Percentiles rank a stretch among this genome's conserved stretches.
phyloP scores from a whole-genome alignment of 2,113 vertebrate species.

The Sterrhoptilus dennistouni region DNA sequence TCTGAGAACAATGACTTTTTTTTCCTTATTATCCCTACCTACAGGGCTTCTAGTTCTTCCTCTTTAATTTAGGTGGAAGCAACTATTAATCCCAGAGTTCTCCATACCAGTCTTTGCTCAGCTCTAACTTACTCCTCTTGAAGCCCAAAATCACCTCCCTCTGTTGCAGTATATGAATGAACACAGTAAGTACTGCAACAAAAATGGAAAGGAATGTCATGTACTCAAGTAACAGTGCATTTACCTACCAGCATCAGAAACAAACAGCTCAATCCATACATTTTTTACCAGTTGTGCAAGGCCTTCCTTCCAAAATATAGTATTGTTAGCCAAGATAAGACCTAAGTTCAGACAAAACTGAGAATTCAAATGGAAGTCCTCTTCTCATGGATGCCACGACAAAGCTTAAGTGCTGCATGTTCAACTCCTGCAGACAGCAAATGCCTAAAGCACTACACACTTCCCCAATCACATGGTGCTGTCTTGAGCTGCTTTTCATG shows the following conservation, averaged over 20 bases:
- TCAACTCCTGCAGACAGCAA: not conserved
- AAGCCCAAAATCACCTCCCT: constrained; percentile 8
- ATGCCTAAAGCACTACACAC: not conserved
- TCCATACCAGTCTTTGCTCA: not conserved
- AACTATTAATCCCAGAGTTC: not conserved
- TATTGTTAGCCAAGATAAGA: not conserved
- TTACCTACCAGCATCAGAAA: not conserved
- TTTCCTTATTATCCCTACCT: not conserved
- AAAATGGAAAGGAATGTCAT: not conserved
- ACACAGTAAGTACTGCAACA: constrained; percentile 4
- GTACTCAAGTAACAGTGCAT: not conserved
- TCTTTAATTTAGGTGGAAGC: not conserved
- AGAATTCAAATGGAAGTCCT: not conserved
- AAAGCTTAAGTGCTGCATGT: not conserved
- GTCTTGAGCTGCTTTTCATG: not conserved
- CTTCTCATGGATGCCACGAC: not conserved
- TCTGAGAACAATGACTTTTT: not conserved
- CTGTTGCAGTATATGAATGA: constrained; percentile 25
- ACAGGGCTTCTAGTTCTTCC: not conserved
- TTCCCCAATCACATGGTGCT: not conserved
- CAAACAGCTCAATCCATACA: not conserved
- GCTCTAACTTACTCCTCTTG: not conserved
- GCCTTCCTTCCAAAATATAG: not conserved
- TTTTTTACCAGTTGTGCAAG: not conserved
- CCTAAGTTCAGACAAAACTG: not conserved